These are phyloP conservation scores for Bilobella aurantiaca DNA, from an alignment of 1,140 invertebrate genomes.

Conservation along the genomic window DNA sequence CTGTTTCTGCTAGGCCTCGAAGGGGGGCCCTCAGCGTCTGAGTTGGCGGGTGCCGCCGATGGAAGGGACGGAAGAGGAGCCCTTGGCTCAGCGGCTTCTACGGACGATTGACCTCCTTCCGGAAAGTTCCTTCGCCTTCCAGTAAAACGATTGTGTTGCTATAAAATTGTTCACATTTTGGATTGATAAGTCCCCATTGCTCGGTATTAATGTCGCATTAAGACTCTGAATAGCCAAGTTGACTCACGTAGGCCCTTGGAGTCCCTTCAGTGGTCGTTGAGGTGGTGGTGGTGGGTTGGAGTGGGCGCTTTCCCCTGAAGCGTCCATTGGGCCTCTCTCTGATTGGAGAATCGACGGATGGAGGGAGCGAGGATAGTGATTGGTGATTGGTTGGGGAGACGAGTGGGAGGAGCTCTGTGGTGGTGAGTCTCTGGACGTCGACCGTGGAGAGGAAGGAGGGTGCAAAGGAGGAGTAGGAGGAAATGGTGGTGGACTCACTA, in stretches of 20 bases:
- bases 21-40: too few relatives aligned
- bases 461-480: conserved; percentile 14
- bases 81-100: background rate
- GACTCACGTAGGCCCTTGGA: background rate
- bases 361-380: background rate
- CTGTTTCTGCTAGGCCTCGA: conserved; percentile 18
- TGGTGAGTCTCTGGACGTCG: background rate
- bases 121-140: conserved; percentile 16
- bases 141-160: conserved; percentile 21
- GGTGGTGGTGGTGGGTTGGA: too few relatives aligned
- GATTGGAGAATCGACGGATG: too few relatives aligned
- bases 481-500: conserved; percentile 26
- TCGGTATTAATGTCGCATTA: too few relatives aligned
- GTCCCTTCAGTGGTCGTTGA: background rate
- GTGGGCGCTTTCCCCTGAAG: too few relatives aligned
- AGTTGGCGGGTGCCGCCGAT: background rate
- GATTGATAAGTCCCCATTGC: too few relatives aligned
- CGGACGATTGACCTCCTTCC: background rate
- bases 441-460: conserved; percentile 10
- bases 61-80: background rate
- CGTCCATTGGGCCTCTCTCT: background rate
- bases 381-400: background rate
- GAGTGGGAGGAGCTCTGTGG: background rate
- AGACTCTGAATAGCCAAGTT: background rate
- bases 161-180: too few relatives aligned